Percentiles rank a stretch among this genome's conserved stretches.
phyloP scores from a whole-genome alignment of 2,888 invertebrate species.

The Tenthredo livida region DNA sequence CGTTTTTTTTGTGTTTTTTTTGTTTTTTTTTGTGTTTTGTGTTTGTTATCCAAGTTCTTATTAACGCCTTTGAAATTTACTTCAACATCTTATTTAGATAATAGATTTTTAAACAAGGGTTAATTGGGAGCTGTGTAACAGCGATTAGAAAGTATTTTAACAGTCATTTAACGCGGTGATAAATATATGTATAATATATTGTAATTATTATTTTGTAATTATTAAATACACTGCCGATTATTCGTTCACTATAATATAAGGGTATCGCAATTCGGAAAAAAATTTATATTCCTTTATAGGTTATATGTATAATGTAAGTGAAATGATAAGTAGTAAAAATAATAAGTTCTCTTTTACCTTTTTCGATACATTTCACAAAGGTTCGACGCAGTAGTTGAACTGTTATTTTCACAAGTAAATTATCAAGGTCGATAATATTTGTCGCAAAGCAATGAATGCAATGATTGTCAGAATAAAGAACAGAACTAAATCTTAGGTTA shows the following conservation, averaged over 20 bases:
- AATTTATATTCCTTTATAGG: background rate
- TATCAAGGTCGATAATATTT: conserved; percentile 14
- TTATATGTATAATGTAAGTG: background rate
- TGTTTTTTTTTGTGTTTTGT: too few relatives aligned
- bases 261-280: background rate
- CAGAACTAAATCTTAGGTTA: conserved; percentile 65
- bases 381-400: background rate
- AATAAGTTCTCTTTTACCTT: background rate
- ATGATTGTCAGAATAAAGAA: conserved; percentile 40
- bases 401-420: background rate
- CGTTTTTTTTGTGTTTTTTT: too few relatives aligned
- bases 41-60: background rate
- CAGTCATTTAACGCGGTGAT: conserved; percentile 9
- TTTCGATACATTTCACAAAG: background rate
- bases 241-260: background rate
- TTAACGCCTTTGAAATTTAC: background rate
- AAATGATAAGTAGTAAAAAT: conserved; percentile 6
- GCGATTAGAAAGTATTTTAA: background rate
- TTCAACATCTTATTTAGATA: background rate
- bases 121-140: conserved; percentile 4
- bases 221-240: conserved; percentile 22
- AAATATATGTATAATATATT: background rate
- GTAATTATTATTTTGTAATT: background rate
- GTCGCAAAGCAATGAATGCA: conserved; percentile 18
- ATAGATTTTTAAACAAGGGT: background rate